Evolutionary conservation across 2,888 invertebrate species (phyloP).

Genomic region (Taphrorychus bicolor): DNA sequence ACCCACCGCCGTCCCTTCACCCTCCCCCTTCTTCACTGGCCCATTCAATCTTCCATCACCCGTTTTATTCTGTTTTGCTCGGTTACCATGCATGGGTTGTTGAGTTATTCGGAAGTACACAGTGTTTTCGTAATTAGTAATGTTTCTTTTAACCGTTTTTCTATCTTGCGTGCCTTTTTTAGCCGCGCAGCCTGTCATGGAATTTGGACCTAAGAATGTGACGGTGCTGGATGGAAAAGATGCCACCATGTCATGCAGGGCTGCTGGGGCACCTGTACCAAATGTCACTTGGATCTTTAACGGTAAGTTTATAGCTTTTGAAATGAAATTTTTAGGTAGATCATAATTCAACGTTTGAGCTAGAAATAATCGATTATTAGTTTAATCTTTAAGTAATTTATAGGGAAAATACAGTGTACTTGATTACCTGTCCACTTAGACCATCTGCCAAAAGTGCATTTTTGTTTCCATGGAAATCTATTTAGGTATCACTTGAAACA

Average conservation of each 20-base stretch:
- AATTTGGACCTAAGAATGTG: slow-evolving; percentile 81
- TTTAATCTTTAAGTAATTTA: too few species aligned
- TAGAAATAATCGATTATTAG: too few species aligned
- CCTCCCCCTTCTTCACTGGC: slow-evolving; percentile 1
- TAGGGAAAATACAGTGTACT: too few species aligned
- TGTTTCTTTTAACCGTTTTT: slow-evolving; percentile 32
- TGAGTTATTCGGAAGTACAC: background rate
- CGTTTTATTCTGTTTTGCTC: slow-evolving; percentile 24
- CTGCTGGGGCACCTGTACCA: slow-evolving; percentile 89
- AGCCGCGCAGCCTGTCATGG: slow-evolving; percentile 88
- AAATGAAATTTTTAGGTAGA: too few species aligned
- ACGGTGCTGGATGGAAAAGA: slow-evolving; percentile 94
- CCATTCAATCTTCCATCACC: slow-evolving; percentile 14
- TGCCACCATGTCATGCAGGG: slow-evolving; percentile 86
- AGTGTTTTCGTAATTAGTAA: slow-evolving; percentile 10
- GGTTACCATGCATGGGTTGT: slow-evolving; percentile 37
- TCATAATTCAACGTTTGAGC: too few species aligned
- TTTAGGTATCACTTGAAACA: too few species aligned
- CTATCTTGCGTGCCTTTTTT: slow-evolving; percentile 29
- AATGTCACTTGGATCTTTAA: slow-evolving; percentile 92
- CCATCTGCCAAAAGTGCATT: too few species aligned
- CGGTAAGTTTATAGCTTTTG: too few species aligned
- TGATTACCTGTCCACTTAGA: too few species aligned
- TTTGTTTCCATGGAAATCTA: too few species aligned
- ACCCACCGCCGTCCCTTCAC: background rate